Conservation (phyloP, 2,888 invertebrate species). For the Aquatica leii region DNA sequence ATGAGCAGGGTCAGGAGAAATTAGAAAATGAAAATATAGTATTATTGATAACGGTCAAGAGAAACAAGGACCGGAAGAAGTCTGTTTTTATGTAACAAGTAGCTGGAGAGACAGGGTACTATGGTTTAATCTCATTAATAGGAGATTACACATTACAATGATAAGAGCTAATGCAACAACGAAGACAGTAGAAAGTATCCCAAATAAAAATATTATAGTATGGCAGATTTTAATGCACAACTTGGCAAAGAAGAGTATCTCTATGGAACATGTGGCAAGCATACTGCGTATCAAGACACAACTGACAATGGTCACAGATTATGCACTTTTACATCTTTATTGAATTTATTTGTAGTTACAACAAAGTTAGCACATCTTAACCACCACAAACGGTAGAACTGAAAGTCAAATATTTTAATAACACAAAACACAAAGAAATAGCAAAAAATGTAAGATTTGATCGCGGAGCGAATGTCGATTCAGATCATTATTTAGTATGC, state of each 20-base stretch:
- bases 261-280: no score
- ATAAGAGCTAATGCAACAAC: not conserved
- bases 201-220: not conserved
- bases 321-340: slow-evolving; percentile 1
- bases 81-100: not conserved
- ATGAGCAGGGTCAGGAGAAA: not conserved
- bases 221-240: not conserved
- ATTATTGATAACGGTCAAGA: not conserved
- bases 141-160: not conserved
- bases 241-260: no score
- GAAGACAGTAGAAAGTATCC: not conserved
- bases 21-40: not conserved
- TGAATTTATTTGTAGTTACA: not conserved
- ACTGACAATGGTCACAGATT: not conserved
- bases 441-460: not conserved
- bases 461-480: not conserved
- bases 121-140: not conserved
- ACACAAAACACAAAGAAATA: not conserved
- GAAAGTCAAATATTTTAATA: no score
- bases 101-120: not conserved
- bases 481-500: not conserved
- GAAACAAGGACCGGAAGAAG: not conserved
- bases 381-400: not conserved
- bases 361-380: not conserved
- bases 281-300: not conserved